Base-by-base conservation (phyloP, 1,140 invertebrate species). In the Doryteuthis pealeii region DNA sequence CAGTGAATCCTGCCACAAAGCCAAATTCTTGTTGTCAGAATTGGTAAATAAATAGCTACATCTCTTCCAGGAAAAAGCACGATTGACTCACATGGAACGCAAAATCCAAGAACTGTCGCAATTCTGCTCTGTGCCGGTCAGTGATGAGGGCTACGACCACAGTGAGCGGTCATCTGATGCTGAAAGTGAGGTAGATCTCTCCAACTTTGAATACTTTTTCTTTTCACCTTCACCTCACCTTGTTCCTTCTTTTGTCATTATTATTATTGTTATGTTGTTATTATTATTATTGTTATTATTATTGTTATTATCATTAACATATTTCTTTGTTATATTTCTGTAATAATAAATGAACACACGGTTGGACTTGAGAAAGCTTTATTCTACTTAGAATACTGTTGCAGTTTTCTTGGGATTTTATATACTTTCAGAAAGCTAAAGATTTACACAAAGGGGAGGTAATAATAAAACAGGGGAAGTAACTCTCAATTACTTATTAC, bases 1-100 rank as follows among this genome's bases (percentile, higher is more conserved):
- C 35, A 40, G 35, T 40, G 35, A 40, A 40, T 40, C 35, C 4
- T 5, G 3, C 35, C 35, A 40, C 35, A 40, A 3, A 40, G 35
- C 35, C 35, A 40, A 40, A 40, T 40, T 33, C 22, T 31, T 68
- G 66, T 31, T 30, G 66, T 18, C 28, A 31, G 26, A 22, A 73
- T 49, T 73, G 30, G 62, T 68, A 69, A 68, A 26, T 18, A n/a
- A 67, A 12, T 22, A 31, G 67, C 32, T 74, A n/a, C 31, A 26
- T 67, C 67, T 33, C 28, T 83, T 83, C 72, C 81, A 85, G 84
- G 83, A 85, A 68, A 85, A 83, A 74, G 68, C 75, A 54, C 79
- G 81, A 67, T 76, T 82, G 70, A 76, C 70, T 14, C 77, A 81
- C 14, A 71, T 84, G 45, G 75, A 81, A 71, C 74, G 74, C 62